Evolutionary conservation across 1,140 invertebrate genomes (phyloP), one percentile per base, ranked within the genome.

Genomic region (Lethocerus indicus): DNA sequence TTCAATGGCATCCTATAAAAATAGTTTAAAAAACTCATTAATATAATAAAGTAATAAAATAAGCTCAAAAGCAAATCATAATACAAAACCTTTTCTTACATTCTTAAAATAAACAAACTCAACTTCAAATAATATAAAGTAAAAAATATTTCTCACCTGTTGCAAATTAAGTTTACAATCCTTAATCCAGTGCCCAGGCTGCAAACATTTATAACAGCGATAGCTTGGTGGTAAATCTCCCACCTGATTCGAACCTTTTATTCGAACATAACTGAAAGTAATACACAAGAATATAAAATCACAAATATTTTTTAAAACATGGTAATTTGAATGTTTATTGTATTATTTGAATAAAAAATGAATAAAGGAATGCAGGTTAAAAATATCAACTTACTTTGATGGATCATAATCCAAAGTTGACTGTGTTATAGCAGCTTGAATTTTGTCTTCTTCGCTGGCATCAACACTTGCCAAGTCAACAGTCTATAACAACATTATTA

Each of bases 321-420:
- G n/a, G n/a, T n/a, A n/a, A n/a, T n/a, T n/a, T n/a, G n/a, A n/a
- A n/a, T n/a, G n/a, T n/a, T n/a, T n/a, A 39, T 32, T 9, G 29
- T n/a, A 9, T 13, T 9, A 39, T 39, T 47, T 51, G 44, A 54
- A 40, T 24, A n/a, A 26, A 50, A n/a, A 54, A 32, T 32, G 29
- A 49, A 47, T n/a, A 51, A 28, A 6, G 47, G 13, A 18, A 53
- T 28, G n/a, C 44, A 43, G 12, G n/a, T n/a, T 25, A 39, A 43
- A 49, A 21, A 51, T 47, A 39, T 29, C 18, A 50, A 70, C 80
- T 77, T 76, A 95, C 89, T 89, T 94, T 64, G 87, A 85, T 50
- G 90, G 87, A 69, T 96, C 89, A 74, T 96, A 98, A 63, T 94
- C 92, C 62, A 83, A 81, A 41, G 89, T 93, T 32, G 91, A 94